A percentile compares a stretch with the other conserved stretches of the same genome.
Conservation (phyloP, 2,113 vertebrate species). For the Platysteira castanea region DNA sequence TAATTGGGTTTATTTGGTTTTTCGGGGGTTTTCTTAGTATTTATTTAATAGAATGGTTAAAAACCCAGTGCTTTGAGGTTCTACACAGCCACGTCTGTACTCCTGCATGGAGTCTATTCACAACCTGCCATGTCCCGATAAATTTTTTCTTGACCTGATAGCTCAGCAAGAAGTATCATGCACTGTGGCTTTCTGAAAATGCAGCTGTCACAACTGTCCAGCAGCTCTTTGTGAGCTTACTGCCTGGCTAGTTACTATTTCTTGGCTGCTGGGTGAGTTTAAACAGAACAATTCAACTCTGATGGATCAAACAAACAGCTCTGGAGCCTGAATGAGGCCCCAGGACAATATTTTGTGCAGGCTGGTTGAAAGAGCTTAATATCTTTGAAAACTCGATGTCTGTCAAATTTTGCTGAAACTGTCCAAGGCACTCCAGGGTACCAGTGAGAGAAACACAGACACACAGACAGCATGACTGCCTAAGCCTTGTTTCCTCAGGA, state of each 20-base stretch:
- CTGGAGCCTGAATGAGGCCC: not conserved
- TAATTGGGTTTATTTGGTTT: rapidly evolving
- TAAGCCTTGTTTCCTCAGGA: conserved; percentile 38
- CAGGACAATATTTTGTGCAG: not conserved
- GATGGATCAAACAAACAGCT: not conserved
- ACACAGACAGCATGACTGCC: not conserved
- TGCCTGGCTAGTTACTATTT: not conserved
- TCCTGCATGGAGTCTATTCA: not conserved
- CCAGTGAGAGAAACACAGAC: not conserved
- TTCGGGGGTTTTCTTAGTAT: rapidly evolving
- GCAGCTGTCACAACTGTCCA: rapidly evolving
- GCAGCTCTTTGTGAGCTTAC: not conserved
- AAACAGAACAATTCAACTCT: conserved; percentile 1
- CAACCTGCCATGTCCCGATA: not conserved
- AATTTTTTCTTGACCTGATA: not conserved
- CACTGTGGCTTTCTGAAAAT: not conserved
- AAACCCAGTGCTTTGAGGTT: not conserved
- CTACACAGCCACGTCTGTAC: not conserved
- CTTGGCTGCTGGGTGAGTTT: not conserved
- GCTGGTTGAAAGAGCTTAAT: not conserved
- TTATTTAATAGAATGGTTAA: not conserved
- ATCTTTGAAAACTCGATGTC: not conserved
- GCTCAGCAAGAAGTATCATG: not conserved
- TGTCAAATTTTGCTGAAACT: not conserved
- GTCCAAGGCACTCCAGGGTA: not conserved